phyloP scores from a whole-genome alignment of 2,113 vertebrate species.

The Sitta europaea region DNA sequence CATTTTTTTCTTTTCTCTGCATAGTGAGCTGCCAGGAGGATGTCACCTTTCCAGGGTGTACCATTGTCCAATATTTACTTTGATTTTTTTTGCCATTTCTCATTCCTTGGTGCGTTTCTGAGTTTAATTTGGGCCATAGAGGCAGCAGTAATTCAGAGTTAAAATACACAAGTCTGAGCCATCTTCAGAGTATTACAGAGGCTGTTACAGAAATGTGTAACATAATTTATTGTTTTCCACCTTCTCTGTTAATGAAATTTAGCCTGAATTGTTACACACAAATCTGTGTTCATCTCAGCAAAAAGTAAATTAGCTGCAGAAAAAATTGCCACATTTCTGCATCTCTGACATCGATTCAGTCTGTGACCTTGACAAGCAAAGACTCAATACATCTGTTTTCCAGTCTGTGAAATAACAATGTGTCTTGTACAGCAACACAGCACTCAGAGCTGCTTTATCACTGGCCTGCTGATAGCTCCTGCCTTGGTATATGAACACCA shows the following conservation, averaged over 20 bases:
- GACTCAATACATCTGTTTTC: background rate
- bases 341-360: background rate
- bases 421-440: background rate
- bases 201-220: background rate
- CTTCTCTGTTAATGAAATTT: background rate
- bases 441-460: background rate
- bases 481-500: background rate
- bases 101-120: background rate
- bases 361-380: constrained; percentile 34
- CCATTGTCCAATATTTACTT: background rate
- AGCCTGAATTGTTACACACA: background rate
- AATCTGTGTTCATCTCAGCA: background rate
- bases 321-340: background rate
- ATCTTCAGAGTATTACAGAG: background rate
- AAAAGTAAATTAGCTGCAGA: background rate
- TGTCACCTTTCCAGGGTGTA: background rate
- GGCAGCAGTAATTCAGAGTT: background rate
- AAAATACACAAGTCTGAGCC: background rate
- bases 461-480: background rate
- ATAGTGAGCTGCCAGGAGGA: background rate
- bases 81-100: background rate
- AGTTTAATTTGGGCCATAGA: background rate
- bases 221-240: background rate
- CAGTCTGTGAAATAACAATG: background rate
- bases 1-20: background rate